A percentile compares a stretch with the other conserved stretches of the same genome.
Conservation (phyloP, 2,888 invertebrate genomes). For the Merodon equestris region DNA sequence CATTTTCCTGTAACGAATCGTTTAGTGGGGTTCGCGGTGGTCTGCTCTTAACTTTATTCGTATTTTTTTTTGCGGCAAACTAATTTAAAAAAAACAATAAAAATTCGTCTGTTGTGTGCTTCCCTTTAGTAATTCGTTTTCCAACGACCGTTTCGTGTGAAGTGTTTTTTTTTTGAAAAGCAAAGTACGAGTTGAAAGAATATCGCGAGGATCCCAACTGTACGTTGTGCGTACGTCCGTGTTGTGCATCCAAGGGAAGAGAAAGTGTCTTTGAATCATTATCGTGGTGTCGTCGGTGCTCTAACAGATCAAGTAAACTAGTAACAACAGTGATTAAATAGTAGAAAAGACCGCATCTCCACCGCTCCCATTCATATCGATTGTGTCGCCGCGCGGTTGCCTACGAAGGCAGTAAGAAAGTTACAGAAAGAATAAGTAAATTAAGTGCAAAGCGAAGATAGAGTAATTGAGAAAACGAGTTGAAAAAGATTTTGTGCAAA, state of each 20-base stretch:
- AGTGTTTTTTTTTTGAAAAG: constrained; percentile 1
- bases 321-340: neutral
- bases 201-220: neutral
- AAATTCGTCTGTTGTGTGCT: constrained; percentile 11
- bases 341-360: constrained; percentile 44
- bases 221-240: constrained; percentile 24
- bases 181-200: no score
- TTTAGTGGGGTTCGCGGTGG: constrained; percentile 63
- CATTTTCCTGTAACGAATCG: constrained; percentile 67
- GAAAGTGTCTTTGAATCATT: no score
- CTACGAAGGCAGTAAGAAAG: constrained; percentile 26
- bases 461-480: constrained; percentile 6
- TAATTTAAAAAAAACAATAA: constrained; percentile 32
- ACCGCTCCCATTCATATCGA: constrained; percentile 51
- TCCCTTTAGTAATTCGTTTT: constrained; percentile 3
- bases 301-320: no score
- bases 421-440: constrained; percentile 27
- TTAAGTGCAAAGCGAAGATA: constrained; percentile 17
- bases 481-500: constrained; percentile 50
- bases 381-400: constrained; percentile 59
- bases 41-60: constrained; percentile 57
- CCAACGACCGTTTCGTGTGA: neutral
- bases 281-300: no score
- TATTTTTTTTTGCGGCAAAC: constrained; percentile 54
- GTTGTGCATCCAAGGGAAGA: neutral